These are phyloP conservation scores for Congeria kusceri DNA, from an alignment of 2,888 invertebrate species.

Conservation along the genomic window DNA sequence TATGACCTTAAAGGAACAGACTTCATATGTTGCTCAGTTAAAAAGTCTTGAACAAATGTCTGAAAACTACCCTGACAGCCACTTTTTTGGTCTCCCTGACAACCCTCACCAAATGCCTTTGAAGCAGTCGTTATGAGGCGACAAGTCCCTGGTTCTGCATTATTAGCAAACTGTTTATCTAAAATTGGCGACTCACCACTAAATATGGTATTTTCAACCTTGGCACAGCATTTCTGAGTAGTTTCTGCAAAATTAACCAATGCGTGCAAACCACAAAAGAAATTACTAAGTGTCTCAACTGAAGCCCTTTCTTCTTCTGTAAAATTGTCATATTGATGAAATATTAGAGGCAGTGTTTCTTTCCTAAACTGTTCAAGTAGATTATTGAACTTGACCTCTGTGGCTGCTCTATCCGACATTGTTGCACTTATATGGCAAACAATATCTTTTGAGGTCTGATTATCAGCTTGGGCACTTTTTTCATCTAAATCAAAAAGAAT, in stretches of 20 bases:
- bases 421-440: slow-evolving; percentile 31
- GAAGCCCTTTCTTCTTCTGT: slow-evolving; percentile 10
- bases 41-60: slow-evolving; percentile 15
- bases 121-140: slow-evolving; percentile 29
- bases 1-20: slow-evolving; percentile 38
- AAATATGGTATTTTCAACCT: slow-evolving; percentile 13
- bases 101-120: slow-evolving; percentile 36
- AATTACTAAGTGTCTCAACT: slow-evolving; percentile 25
- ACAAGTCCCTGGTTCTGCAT: slow-evolving; percentile 20
- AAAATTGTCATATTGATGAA: slow-evolving; percentile 13
- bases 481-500: slow-evolving; percentile 34
- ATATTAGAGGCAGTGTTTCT: slow-evolving; percentile 24
- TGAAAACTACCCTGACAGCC: slow-evolving; percentile 29
- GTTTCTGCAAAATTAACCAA: slow-evolving; percentile 15
- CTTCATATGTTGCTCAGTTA: slow-evolving; percentile 20
- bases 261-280: slow-evolving; percentile 32
- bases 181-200: slow-evolving; percentile 11
- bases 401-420: slow-evolving; percentile 41
- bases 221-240: not conserved
- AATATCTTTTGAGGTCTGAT: slow-evolving; percentile 32
- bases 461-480: slow-evolving; percentile 15
- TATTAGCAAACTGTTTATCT: slow-evolving; percentile 20
- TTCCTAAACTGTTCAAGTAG: slow-evolving; percentile 37
- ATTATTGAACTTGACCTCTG: slow-evolving; percentile 35
- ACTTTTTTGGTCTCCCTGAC: slow-evolving; percentile 33